These are phyloP conservation scores for Oryzaephilus surinamensis DNA, from an alignment of 1,140 invertebrate genomes.

Conservation along the genomic window DNA sequence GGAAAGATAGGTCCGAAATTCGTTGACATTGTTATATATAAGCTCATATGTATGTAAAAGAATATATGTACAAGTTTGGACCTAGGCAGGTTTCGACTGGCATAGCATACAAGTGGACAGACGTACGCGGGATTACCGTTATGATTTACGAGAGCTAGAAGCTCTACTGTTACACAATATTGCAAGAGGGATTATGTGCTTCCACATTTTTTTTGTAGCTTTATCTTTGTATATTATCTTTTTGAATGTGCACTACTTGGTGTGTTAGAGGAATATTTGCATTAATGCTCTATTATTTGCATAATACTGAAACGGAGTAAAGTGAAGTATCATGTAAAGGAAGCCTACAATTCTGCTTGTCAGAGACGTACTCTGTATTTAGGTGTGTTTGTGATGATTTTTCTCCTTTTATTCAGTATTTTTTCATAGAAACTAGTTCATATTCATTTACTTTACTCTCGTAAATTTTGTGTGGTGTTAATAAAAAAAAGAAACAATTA, in stretches of 20 bases:
- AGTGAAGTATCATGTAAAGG: slow-evolving; percentile 14
- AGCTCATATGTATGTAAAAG: no score
- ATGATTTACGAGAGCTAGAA: no score
- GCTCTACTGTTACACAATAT: no score
- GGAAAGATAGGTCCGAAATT: no score
- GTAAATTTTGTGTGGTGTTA: neutral
- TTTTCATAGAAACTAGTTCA: neutral
- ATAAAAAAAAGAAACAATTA: neutral
- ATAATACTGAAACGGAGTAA: slow-evolving; percentile 13
- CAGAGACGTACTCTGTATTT: slow-evolving; percentile 9
- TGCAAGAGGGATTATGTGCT: no score
- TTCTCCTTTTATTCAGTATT: neutral
- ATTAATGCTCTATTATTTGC: slow-evolving; percentile 15
- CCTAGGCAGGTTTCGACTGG: no score
- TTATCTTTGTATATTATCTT: slow-evolving; percentile 13
- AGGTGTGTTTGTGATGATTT: slow-evolving; percentile 3
- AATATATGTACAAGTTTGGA: no score
- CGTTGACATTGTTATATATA: no score
- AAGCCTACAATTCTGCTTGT: no score
- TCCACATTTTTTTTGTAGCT: slow-evolving; percentile 6
- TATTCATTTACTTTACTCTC: neutral
- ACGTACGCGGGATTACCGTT: no score
- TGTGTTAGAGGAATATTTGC: slow-evolving; percentile 13
- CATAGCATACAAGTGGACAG: no score
- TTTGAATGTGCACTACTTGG: slow-evolving; percentile 12